A percentile compares a stretch with the other conserved stretches of the same genome.
phyloP scores from a whole-genome alignment of 2,888 invertebrate genomes.

The Linyphia triangularis region DNA sequence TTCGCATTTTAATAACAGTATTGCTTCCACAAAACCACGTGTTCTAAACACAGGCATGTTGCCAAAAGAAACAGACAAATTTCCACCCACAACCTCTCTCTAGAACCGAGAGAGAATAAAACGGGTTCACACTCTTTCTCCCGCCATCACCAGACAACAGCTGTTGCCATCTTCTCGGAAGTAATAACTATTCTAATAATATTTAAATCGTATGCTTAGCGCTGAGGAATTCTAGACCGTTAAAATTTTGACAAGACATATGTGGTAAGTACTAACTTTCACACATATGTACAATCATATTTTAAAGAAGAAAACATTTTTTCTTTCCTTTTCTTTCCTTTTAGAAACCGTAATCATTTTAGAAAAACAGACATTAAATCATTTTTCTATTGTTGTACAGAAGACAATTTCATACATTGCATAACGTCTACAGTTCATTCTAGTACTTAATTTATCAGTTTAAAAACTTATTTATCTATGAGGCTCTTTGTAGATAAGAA shows the following conservation, averaged over 20 bases:
- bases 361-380: too few species aligned
- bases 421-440: too few species aligned
- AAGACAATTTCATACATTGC: too few species aligned
- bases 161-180: constrained; percentile 30
- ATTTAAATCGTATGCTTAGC: constrained; percentile 23
- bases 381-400: too few species aligned
- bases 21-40: constrained; percentile 43
- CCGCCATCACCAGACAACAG: constrained; percentile 31
- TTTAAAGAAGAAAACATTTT: too few species aligned
- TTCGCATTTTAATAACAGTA: constrained; percentile 34
- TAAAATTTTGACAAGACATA: not conserved
- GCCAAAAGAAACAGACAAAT: constrained; percentile 62
- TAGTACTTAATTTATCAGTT: too few species aligned
- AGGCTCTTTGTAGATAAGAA: too few species aligned
- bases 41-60: constrained; percentile 47
- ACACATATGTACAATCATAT: too few species aligned
- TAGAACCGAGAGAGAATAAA: constrained; percentile 20
- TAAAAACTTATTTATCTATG: too few species aligned
- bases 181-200: constrained; percentile 35
- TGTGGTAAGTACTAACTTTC: constrained; percentile 8
- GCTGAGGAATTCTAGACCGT: not conserved
- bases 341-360: too few species aligned
- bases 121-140: constrained; percentile 15
- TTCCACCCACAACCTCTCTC: constrained; percentile 47
- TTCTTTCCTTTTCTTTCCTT: too few species aligned